A percentile compares a stretch with the other conserved stretches of the same genome.
phyloP scores from a whole-genome alignment of 2,113 vertebrate genomes.

The Cromileptes altivelis region DNA sequence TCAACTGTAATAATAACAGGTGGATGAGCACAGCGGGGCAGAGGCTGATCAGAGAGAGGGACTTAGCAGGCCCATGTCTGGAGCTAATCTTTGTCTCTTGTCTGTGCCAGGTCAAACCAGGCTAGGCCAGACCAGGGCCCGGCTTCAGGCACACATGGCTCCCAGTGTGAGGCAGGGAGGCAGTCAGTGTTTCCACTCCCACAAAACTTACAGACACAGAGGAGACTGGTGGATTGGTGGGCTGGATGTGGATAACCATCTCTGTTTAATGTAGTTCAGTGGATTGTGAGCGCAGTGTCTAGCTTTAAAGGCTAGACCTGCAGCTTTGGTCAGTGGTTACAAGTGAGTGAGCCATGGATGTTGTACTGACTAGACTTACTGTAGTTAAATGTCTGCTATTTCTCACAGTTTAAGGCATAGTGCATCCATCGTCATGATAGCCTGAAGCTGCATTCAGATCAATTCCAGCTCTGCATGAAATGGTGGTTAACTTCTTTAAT shows the following conservation, averaged over 20 bases:
- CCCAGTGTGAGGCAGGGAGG: constrained; percentile 31
- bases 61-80: constrained; percentile 35
- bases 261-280: constrained; percentile 44
- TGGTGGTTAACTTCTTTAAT: not conserved
- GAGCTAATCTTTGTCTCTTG: constrained; percentile 53
- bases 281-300: constrained; percentile 4
- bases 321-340: constrained; percentile 13
- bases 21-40: constrained; percentile 48
- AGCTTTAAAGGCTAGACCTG: constrained; percentile 28
- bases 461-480: not conserved
- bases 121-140: constrained; percentile 25
- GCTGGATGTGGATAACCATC: constrained; percentile 51
- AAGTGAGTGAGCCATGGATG: not conserved
- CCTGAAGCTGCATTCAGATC: not conserved
- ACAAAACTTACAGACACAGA: constrained; percentile 48
- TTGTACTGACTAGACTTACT: not conserved
- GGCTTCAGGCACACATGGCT: constrained; percentile 41
- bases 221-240: constrained; percentile 58
- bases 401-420: not conserved
- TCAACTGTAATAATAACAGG: constrained; percentile 74
- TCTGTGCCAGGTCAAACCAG: constrained; percentile 32
- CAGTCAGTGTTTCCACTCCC: constrained; percentile 69
- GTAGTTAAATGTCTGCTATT: not conserved
- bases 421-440: not conserved
- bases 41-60: constrained; percentile 55